Evolutionary conservation across 1,140 invertebrate species (phyloP), one percentile per base, ranked within the genome.

Genomic region (Gryon sp.): DNA sequence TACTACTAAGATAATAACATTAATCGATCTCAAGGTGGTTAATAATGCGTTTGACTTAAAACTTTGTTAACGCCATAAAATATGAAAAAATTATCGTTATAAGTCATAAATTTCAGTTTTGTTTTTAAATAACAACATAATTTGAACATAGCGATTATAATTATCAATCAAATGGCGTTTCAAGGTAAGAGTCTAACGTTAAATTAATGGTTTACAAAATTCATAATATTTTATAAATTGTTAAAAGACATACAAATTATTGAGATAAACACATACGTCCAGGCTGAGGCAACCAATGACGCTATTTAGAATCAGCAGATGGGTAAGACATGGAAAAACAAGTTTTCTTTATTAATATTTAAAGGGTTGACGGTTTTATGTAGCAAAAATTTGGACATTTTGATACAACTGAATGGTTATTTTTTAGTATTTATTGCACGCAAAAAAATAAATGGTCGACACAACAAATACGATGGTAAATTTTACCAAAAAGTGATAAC

Each of bases 211-310:
- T 66, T 34, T 63, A 4, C 30, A 9, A 65, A 70, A 50, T 76
- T 65, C 63, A 65, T 76, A 76, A 69, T 70, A 76, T 12, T 76
- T 59, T 69, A 40, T 76, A 69, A 53, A 63, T 66, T 74, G 70
- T 76, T 69, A 63, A 60, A 66, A 76, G 55, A 69, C 24, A 40
- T 63, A 76, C 59, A 65, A 76, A 75, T 28, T 59, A 69, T 59
- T 76, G 52, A 55, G 41, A 69, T 65, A 69, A 52, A 76, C n/a
- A n/a, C 63, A 57, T 63, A 57, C 63, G 43, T 59, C 73, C 65
- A 69, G 59, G 59, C 59, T 59, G 59, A 76, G 43, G 73, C 63
- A 76, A 69, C 65, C 73, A 69, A 76, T 59, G 73, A 70, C 20
- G 73, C 50, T 59, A 69, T 69, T 57, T n/a, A n/a, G n/a, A n/a